Evolutionary conservation across 2,113 vertebrate genomes (phyloP), one percentile per base, ranked within the genome.

Genomic region (Progne subis): DNA sequence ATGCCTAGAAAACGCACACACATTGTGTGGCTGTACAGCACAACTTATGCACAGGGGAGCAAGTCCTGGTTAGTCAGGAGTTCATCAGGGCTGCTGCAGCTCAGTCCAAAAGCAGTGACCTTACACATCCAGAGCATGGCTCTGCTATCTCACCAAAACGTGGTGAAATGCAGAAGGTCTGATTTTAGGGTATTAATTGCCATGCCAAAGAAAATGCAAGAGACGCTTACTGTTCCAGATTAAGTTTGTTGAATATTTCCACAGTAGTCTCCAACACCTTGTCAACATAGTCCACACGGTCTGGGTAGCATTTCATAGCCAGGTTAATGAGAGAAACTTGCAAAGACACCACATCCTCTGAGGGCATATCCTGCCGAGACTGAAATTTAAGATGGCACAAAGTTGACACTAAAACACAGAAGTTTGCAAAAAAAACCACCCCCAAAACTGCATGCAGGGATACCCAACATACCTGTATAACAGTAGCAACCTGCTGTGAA

Each of bases 311-410:
- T 86, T 99, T 99, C 99, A 99, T 99, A 31, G 99, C 99, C 95
- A 99, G 96, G 93, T 99, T 99, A 95, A 99, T 99, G 91, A 99
- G 99, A 46, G 99, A 99, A 68, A 99, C 99, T 98, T 99, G 99
- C 65, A 99, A 97, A 50, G 99, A 99, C 18, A 99, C 99, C 44
- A 99, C 99, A 74, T 99, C 99, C 93, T 99, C 99, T 11, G 99
- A 99, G 8, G 99, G 99, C 99, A 99, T 99, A 94, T 99, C 99
- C 97, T 99, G 99, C 52, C 99, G 98, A 80, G 99, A 99, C 99
- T 99, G 97, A 31, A 97, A 91, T 86, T 89, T 34, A 88, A 87
- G 74, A 90, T 50, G 93, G 20, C 17, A 85, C 1, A 0, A 6
- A 79, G 60, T 78, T 55, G 39, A 75, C 21, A 47, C 21, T 44